A percentile compares a stretch with the other conserved stretches of the same genome.
Evolutionary conservation across 2,888 invertebrate species (phyloP).

Genomic region (Tiliacea aurago): DNA sequence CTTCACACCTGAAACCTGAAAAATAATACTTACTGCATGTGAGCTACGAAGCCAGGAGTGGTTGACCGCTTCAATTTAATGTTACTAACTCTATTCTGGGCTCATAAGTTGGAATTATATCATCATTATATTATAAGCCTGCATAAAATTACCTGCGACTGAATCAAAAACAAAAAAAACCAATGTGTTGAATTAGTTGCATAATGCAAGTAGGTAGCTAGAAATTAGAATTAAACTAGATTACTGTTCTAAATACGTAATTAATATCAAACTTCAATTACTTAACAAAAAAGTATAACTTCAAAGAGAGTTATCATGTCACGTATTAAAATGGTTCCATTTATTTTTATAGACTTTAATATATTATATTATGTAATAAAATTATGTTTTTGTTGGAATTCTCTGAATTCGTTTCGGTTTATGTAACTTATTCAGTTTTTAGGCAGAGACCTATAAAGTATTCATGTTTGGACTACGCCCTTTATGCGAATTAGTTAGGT

Average conservation of each 20-base stretch:
- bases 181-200: background rate
- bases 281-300: constrained; percentile 1
- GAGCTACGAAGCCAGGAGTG: background rate
- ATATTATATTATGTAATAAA: constrained; percentile 55
- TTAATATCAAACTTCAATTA: background rate
- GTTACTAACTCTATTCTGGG: background rate
- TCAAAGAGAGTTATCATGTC: background rate
- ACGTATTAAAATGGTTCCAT: constrained; percentile 21
- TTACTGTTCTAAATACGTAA: constrained; percentile 12
- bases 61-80: background rate
- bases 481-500: constrained; percentile 6
- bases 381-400: constrained; percentile 43
- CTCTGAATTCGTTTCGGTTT: constrained; percentile 46
- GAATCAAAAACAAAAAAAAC: no score
- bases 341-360: constrained; percentile 43
- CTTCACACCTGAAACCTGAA: background rate
- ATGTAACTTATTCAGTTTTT: constrained; percentile 53
- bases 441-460: constrained; percentile 19
- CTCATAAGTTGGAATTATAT: background rate
- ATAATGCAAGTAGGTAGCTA: background rate
- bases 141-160: background rate
- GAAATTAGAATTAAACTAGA: background rate
- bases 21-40: background rate
- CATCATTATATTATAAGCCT: background rate
- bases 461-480: background rate